Conservation (phyloP, 1,140 invertebrate genomes). For the Drosophila sechellia region DNA sequence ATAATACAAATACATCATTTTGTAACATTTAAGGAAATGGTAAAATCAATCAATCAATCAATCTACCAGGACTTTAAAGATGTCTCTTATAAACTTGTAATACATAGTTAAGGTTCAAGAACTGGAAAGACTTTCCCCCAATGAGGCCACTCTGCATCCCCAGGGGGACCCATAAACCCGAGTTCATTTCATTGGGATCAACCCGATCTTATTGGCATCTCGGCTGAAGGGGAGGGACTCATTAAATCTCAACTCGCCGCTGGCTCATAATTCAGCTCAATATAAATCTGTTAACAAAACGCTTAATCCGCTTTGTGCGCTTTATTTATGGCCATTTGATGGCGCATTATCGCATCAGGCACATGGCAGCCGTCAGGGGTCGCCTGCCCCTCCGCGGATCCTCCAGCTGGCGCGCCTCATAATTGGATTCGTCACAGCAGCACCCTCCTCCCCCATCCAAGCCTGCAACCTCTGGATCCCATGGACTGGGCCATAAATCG, state of each 20-base stretch:
- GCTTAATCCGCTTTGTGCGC: conserved; percentile 79
- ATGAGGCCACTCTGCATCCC: not conserved
- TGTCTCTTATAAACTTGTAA: too few species aligned
- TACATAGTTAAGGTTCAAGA: not conserved
- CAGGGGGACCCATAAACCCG: not conserved
- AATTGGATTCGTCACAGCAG: conserved; percentile 79
- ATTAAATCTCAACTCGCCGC: conserved; percentile 39
- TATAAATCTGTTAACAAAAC: conserved; percentile 83
- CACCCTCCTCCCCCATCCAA: conserved; percentile 4
- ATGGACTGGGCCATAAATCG: conserved; percentile 65
- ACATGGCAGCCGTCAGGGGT: conserved; percentile 62
- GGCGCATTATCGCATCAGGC: conserved; percentile 79
- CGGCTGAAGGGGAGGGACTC: conserved; percentile 10
- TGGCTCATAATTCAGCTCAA: conserved; percentile 74
- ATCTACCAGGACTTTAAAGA: too few species aligned
- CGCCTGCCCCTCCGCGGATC: conserved; percentile 17
- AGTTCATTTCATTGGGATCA: conserved; percentile 33
- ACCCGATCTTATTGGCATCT: conserved; percentile 21
- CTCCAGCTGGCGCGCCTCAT: conserved; percentile 74
- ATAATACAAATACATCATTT: conserved; percentile 6
- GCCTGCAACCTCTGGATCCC: too few species aligned
- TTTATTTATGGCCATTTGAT: conserved; percentile 82
- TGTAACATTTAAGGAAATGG: not conserved
- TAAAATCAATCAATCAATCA: too few species aligned
- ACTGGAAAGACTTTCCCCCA: not conserved